Conservation (phyloP, 2,888 invertebrate genomes). For the Drosophila kuntzei region DNA sequence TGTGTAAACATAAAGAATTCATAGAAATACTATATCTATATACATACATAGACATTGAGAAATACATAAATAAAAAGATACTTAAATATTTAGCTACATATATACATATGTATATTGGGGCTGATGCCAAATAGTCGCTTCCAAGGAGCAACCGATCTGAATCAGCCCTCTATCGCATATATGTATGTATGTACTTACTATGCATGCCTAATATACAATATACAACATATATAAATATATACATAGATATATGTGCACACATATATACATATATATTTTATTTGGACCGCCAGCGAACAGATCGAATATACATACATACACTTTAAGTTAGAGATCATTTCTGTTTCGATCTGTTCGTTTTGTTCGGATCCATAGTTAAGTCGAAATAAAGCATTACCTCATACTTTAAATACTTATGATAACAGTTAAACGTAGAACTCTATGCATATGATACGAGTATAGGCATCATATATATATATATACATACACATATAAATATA, state of each 20-base stretch:
- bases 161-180: conserved; percentile 20
- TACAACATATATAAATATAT: conserved; percentile 3
- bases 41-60: conserved; percentile 5
- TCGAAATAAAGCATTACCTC: conserved; percentile 82
- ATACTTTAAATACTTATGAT: conserved; percentile 81
- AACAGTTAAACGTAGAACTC: conserved; percentile 68
- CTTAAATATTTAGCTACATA: conserved; percentile 12
- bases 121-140: conserved; percentile 23
- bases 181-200: conserved; percentile 25
- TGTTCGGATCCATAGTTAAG: conserved; percentile 57
- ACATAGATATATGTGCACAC: conserved; percentile 9
- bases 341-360: conserved; percentile 10
- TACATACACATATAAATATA: conserved; percentile 16
- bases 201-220: conserved; percentile 18
- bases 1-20: conserved; percentile 35
- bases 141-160: conserved; percentile 1
- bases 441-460: conserved; percentile 47
- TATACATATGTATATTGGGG: conserved; percentile 14
- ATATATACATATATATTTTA: conserved; percentile 22
- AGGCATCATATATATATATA: conserved; percentile 37
- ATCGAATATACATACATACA: conserved; percentile 11
- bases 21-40: conserved; percentile 22
- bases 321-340: conserved; percentile 15
- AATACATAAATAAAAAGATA: conserved; percentile 19
- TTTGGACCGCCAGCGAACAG: conserved; percentile 11